Conservation (phyloP, 2,888 invertebrate genomes). For the Acholoe squamosa region DNA sequence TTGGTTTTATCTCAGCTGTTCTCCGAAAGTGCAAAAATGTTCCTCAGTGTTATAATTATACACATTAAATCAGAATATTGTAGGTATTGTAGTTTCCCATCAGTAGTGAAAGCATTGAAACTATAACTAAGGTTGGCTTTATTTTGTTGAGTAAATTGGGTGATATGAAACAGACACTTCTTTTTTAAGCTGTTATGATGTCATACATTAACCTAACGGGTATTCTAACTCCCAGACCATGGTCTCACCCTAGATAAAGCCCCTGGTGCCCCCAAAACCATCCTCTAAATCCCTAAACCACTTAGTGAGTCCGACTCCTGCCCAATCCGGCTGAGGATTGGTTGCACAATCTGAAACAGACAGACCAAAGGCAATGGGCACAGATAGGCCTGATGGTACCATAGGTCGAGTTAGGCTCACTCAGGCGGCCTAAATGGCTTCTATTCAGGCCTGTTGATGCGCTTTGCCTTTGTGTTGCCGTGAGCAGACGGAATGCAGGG, state of each 20-base stretch:
- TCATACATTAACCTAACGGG: not conserved
- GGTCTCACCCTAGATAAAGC: not conserved
- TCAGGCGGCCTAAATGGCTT: constrained; percentile 13
- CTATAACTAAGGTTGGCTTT: no score
- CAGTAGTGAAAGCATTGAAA: no score
- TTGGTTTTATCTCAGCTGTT: no score
- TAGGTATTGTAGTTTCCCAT: no score
- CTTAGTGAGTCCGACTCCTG: not conserved
- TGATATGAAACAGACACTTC: no score
- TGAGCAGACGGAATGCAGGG: constrained; percentile 36
- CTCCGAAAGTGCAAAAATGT: no score
- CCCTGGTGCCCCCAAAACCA: not conserved
- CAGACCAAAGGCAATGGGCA: not conserved
- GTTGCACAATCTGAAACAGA: not conserved
- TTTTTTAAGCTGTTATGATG: no score
- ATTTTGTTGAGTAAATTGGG: no score
- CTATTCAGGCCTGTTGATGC: constrained; percentile 30
- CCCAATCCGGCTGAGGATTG: constrained; percentile 1
- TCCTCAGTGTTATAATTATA: no score
- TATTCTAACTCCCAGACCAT: not conserved
- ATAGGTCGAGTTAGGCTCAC: not conserved
- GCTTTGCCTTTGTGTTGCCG: constrained; percentile 38
- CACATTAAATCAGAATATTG: no score
- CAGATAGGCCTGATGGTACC: constrained; percentile 17
- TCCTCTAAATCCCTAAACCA: constrained; percentile 23